Base-by-base conservation (phyloP, 2,888 invertebrate species). In the Masnerella sp. region DNA sequence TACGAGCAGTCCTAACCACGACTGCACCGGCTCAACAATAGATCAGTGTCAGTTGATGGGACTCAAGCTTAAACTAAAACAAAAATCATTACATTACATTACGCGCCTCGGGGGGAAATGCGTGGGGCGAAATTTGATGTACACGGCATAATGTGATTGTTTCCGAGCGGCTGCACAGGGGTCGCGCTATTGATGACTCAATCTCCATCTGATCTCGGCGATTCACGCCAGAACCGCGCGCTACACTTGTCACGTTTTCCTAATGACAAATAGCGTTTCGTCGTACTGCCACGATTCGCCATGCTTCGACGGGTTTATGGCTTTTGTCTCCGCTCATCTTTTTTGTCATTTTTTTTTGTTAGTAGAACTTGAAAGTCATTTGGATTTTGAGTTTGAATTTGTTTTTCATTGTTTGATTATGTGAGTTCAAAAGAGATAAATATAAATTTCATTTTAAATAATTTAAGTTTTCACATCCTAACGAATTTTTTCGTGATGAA, bases 121-220 rank as follows among this genome's bases (percentile, higher is more conserved):
- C 49, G 12, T 49, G 61, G 78, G 80, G 40, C 69, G 62, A 73
- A 75, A 79, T 76, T 80, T 76, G 80, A 81, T 78, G 81, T 80
- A 77, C 79, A 69, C 79, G 78, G 77, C 80, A 75, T 87, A 87
- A 87, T 87, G 86, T 87, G 85, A 87, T 87, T 87, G 86, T 87
- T 87, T 87, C 86, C 87, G 76, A 83, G 76, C 81, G 82, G 83
- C 73, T 78, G 72, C 73, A 69, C 74, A 77, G 77, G 81, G 81
- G 80, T 73, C 74, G 78, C 51, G 59, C 72, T 69, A 77, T 79
- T 81, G 80, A 83, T 78, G 78, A 80, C 56, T 54, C 61, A 65
- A 72, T 74, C 69, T 74, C 72, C 65, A 69, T 70, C 74, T 74
- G 64, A 75, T 77, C 75, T 64, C 52, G 7, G 40, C 74, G 51